phyloP scores from a whole-genome alignment of 2,113 vertebrate genomes.

The Cebidichthys violaceus region DNA sequence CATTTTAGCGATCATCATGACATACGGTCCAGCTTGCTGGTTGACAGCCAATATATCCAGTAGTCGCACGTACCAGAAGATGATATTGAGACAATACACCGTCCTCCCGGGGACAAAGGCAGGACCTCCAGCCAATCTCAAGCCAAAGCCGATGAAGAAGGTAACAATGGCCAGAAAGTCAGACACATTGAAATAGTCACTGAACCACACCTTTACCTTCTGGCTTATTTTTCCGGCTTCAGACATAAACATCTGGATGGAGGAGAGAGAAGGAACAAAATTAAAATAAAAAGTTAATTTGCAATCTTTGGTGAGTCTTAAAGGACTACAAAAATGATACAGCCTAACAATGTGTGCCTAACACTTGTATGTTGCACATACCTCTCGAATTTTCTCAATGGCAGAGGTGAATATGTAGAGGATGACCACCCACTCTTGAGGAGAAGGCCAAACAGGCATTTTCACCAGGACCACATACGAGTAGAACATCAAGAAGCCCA shows the following conservation, averaged over 20 bases:
- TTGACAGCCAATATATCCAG: constrained; percentile 97
- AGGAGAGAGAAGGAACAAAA: neutral
- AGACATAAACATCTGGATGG: constrained; percentile 95
- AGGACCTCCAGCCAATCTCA: constrained; percentile 88
- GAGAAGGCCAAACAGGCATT: constrained; percentile 89
- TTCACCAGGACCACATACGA: constrained; percentile 96
- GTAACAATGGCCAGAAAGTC: constrained; percentile 95
- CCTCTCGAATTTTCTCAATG: constrained; percentile 97
- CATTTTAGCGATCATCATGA: constrained; percentile 99
- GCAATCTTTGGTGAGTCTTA: neutral
- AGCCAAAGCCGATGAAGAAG: constrained; percentile 94
- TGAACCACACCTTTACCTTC: constrained; percentile 99
- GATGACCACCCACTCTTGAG: constrained; percentile 98
- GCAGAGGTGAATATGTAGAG: constrained; percentile 97
- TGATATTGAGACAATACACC: constrained; percentile 97
- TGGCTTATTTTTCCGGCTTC: constrained; percentile 98
- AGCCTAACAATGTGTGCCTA: neutral
- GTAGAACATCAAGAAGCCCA: constrained; percentile 97
- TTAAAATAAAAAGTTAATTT: neutral
- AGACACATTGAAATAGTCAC: constrained; percentile 96
- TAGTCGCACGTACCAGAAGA: constrained; percentile 99
- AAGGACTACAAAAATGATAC: neutral
- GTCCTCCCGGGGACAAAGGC: constrained; percentile 90
- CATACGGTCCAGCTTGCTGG: constrained; percentile 98
- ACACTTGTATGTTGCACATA: constrained; percentile 62